These are phyloP conservation scores for Sminthurides aquaticus DNA, from an alignment of 2,888 invertebrate species.

Conservation along the genomic window DNA sequence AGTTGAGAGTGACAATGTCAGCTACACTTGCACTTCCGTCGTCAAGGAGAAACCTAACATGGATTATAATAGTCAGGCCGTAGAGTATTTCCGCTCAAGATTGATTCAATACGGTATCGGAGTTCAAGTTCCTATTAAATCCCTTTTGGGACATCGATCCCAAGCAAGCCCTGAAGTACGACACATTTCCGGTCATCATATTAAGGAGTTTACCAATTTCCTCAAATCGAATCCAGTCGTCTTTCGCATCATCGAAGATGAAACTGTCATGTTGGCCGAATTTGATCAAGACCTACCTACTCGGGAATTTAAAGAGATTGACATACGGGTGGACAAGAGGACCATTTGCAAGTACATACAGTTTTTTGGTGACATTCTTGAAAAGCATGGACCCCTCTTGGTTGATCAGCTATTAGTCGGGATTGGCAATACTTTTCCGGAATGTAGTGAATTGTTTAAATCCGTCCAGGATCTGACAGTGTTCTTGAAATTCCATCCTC, in stretches of 20 bases:
- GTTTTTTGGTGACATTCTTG: constrained; percentile 74
- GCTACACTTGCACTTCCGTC: constrained; percentile 41
- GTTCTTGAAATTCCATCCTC: constrained; percentile 86
- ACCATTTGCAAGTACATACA: constrained; percentile 73
- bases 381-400: constrained; percentile 68
- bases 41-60: constrained; percentile 15
- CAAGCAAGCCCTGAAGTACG: constrained; percentile 91
- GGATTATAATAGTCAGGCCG: constrained; percentile 54
- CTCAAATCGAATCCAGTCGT: constrained; percentile 72
- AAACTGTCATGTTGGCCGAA: constrained; percentile 68
- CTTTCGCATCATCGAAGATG: constrained; percentile 73
- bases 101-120: constrained; percentile 90
- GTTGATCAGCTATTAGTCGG: constrained; percentile 70
- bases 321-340: constrained; percentile 71
- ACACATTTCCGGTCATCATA: constrained; percentile 88
- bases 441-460: constrained; percentile 57
- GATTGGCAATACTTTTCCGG: constrained; percentile 19
- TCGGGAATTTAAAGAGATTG: constrained; percentile 43
- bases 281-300: constrained; percentile 46
- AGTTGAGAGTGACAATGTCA: constrained; percentile 70
- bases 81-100: constrained; percentile 93
- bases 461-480: constrained; percentile 82
- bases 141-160: constrained; percentile 41
- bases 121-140: constrained; percentile 90
- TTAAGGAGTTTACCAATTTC: constrained; percentile 89